Conservation (phyloP, 2,797 vertebrate genomes). For the Podarcis siculus region DNA sequence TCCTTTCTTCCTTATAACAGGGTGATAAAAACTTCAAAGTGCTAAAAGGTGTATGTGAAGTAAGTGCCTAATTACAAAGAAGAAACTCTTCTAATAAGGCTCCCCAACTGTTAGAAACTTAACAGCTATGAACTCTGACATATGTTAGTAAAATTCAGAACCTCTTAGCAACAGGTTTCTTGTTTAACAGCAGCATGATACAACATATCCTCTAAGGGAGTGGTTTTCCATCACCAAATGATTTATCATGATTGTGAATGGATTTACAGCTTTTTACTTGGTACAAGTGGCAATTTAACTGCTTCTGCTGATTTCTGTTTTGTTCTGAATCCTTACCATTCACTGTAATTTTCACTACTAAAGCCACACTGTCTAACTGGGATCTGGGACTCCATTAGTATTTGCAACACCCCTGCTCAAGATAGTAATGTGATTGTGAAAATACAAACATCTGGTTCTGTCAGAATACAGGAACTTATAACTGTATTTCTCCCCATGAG, state of each 20-base stretch:
- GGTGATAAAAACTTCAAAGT: neutral
- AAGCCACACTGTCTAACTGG: neutral
- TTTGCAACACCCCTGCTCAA: neutral
- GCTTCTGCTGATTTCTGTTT: neutral
- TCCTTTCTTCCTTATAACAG: neutral
- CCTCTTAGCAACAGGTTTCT: neutral
- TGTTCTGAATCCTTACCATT: neutral
- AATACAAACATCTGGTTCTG: neutral
- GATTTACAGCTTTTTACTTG: constrained; percentile 5
- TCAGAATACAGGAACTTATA: neutral
- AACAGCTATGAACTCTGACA: neutral
- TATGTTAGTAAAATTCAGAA: neutral
- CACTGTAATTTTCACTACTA: neutral
- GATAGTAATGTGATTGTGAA: neutral
- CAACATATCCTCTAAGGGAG: neutral
- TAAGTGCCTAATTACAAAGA: neutral
- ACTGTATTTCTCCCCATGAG: neutral
- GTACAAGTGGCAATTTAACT: neutral
- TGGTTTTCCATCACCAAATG: neutral
- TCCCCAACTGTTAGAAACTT: neutral
- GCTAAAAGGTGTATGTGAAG: neutral
- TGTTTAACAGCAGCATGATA: neutral
- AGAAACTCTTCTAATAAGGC: neutral
- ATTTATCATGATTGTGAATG: neutral
- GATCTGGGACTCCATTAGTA: neutral